Base-by-base conservation (phyloP, 2,888 invertebrate genomes). In the Strigamia crassipes region DNA sequence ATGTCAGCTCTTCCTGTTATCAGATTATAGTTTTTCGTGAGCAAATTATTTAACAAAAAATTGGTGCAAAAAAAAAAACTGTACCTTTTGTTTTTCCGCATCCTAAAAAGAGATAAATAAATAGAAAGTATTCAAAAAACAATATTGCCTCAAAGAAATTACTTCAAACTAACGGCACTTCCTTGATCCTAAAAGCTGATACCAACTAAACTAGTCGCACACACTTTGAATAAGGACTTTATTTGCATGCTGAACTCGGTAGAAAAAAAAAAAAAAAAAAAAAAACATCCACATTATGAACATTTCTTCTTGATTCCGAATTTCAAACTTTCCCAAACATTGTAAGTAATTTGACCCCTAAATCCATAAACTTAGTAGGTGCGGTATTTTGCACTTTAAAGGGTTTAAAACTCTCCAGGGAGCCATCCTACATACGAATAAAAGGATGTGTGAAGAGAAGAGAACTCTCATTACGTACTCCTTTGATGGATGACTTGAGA, bases 11-110 rank as follows among this genome's bases (percentile, higher is more conserved):
- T 73, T 12, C 31, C 31, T 73, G 31, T 73, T 73, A 73, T 73
- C 73, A 73, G 73, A 73, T 73, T 73, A 73, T 73, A 73, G 10
- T 73, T 27, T 73, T 31, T 18, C 27, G 27, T 27, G 31, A 73
- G 73, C 73, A 27, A 73, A 73, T 73, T 73, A 73, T 31, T 56
- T n/a, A 18, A 51, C 12, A 73, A 73, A 73, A 73, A 73, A 73
- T 8, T 27, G 12, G 12, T 38, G 8, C 38, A 23, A 73, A 15
- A 73, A 31, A 73, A 31, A 73, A 66, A 8, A 73, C 12, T 4
- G 31, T 73, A 73, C 1, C 4, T 73, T 73, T 27, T 31, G 23
- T 73, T 73, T 66, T 73, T 73, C 31, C 12, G n/a, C 31, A 0
- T 31, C n/a, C n/a, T 10, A 15, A 73, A 15, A 15, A 15, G 8